phyloP scores from a whole-genome alignment of 2,888 invertebrate species.

The Eupeodes latifasciatus region DNA sequence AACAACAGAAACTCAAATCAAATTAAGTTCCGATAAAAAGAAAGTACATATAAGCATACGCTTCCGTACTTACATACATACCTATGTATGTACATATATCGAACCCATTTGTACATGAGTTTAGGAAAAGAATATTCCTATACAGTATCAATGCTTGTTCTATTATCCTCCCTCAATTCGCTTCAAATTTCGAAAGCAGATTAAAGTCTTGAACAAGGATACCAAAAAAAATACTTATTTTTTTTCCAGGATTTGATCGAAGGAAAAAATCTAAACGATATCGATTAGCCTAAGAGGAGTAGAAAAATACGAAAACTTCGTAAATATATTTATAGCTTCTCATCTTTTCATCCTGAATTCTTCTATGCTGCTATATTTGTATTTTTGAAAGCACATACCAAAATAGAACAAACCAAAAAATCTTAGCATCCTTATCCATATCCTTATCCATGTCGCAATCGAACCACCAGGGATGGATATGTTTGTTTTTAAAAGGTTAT shows the following conservation, averaged over 20 bases:
- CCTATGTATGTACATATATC: not conserved
- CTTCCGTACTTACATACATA: not conserved
- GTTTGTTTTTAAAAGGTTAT: not conserved
- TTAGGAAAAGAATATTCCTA: no score
- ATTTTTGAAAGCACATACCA: constrained; percentile 9
- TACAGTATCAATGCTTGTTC: not conserved
- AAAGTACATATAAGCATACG: no score
- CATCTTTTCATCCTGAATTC: constrained; percentile 17
- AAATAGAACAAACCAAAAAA: constrained; percentile 27
- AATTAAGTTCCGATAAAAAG: constrained; percentile 9
- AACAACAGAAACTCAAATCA: constrained; percentile 23
- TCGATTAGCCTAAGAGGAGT: constrained; percentile 59
- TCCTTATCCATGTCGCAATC: not conserved
- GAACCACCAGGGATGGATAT: not conserved
- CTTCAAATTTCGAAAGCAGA: constrained; percentile 23
- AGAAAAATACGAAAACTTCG: constrained; percentile 22
- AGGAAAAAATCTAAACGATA: constrained; percentile 53
- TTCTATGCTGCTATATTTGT: constrained; percentile 16
- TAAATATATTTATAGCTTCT: constrained; percentile 38
- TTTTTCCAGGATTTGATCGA: not conserved
- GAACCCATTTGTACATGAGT: not conserved
- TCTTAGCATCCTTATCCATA: not conserved
- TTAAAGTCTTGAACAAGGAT: constrained; percentile 21
- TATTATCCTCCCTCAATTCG: not conserved
- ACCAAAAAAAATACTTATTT: not conserved